Percentiles rank a stretch among this genome's conserved stretches.
Conservation (phyloP, 1,140 invertebrate species). For the Drosophila sp. region DNA sequence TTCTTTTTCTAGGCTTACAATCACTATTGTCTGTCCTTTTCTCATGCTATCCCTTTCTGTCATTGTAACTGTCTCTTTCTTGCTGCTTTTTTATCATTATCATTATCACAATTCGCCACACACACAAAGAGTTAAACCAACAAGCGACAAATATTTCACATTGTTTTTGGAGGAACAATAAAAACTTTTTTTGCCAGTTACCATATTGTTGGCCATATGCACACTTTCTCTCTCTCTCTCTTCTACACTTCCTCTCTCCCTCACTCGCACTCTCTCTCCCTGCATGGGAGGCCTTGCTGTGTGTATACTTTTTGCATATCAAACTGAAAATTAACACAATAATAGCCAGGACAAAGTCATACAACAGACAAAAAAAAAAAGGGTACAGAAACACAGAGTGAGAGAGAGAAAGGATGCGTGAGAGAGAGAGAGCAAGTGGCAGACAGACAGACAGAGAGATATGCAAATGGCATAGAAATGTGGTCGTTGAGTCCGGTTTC, state of each 20-base stretch:
- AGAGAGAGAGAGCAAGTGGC: slow-evolving; percentile 24
- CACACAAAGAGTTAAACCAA: slow-evolving; percentile 16
- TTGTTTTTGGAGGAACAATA: slow-evolving; percentile 18
- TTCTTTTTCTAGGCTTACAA: not conserved
- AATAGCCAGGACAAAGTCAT: slow-evolving; percentile 32
- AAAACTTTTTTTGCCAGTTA: slow-evolving; percentile 21
- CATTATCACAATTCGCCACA: slow-evolving; percentile 13
- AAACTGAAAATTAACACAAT: slow-evolving; percentile 51
- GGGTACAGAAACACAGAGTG: slow-evolving; percentile 13
- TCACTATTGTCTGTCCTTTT: not conserved
- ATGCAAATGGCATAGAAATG: not conserved
- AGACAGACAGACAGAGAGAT: slow-evolving; percentile 21
- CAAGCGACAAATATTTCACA: slow-evolving; percentile 25
- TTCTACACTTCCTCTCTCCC: not conserved
- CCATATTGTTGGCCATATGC: slow-evolving; percentile 38
- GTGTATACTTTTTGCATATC: slow-evolving; percentile 68
- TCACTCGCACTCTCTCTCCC: not conserved
- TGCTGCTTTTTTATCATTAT: slow-evolving; percentile 5
- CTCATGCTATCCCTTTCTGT: not conserved
- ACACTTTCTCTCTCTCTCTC: slow-evolving; percentile 15
- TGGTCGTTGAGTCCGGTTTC: slow-evolving; percentile 30
- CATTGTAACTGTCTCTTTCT: slow-evolving; percentile 3
- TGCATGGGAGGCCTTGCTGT: slow-evolving; percentile 1
- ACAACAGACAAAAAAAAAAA: slow-evolving; percentile 50
- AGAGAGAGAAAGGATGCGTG: not conserved